Evolutionary conservation across 2,797 vertebrate species (phyloP).

Genomic region (Poliocrania exsul): DNA sequence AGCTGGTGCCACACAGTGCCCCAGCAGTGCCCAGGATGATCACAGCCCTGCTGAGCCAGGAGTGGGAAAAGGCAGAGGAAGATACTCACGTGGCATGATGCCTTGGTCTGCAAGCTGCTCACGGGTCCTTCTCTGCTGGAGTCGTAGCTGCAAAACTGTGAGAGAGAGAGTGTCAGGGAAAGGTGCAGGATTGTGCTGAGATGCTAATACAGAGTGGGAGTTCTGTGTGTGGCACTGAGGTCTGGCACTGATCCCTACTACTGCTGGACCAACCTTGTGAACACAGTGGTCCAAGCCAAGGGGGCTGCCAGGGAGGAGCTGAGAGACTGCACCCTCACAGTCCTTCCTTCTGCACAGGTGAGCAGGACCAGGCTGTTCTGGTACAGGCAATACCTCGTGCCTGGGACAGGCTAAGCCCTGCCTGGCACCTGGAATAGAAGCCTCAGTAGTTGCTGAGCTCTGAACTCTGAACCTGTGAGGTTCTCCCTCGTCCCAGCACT

Average conservation of each 20-base stretch:
- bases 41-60: background rate
- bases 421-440: background rate
- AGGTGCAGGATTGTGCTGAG: background rate
- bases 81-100: constrained; percentile 96
- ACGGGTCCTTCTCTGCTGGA: constrained; percentile 95
- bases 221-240: background rate
- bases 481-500: background rate
- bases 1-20: background rate
- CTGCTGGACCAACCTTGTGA: background rate
- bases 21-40: background rate
- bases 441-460: background rate
- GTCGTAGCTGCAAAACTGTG: constrained; percentile 95
- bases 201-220: background rate
- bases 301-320: background rate
- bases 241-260: background rate
- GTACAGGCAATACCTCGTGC: background rate
- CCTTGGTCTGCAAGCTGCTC: constrained; percentile 94
- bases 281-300: background rate
- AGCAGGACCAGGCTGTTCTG: background rate
- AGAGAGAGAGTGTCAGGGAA: constrained; percentile 58
- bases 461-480: background rate
- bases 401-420: background rate
- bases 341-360: background rate
- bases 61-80: background rate
- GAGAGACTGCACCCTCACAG: fast-evolving